Evolutionary conservation across 2,888 invertebrate genomes (phyloP), one percentile per base, ranked within the genome.

Genomic region (Tolmerus cingulatus): DNA sequence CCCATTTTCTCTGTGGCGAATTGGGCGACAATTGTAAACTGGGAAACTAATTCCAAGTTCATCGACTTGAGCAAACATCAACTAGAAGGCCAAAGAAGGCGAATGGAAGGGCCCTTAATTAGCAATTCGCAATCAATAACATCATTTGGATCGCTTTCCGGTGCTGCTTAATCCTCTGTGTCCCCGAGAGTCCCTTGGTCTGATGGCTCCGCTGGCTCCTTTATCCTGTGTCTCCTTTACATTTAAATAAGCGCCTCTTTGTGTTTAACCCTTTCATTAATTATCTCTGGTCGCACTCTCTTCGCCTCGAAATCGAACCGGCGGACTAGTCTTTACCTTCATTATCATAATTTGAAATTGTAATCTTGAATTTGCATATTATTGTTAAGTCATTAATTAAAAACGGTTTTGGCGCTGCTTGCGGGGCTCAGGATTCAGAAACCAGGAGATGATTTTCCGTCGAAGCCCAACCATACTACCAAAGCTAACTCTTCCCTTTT

Each of bases 61-160:
- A 88, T 87, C 86, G 88, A 88, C 87, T 87, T 87, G 87, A 87
- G 87, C 81, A 88, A 87, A 87, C 87, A 87, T 76, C 85, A 86
- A 77, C 46, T 77, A 82, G 74, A 46, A 16, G 78, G 19, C 84
- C 57, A 87, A 16, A 87, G 78, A 87, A 84, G 84, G 87, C 77
- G 87, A 84, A n/a, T 84, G 57, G 74, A 74, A 87, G 86, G 85
- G 87, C 84, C 87, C 87, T 87, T 88, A 88, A 88, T 88, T 88
- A 88, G 88, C 88, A 88, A 88, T 88, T 88, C 88, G 85, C 88
- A 88, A 88, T 88, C 88, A 88, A 88, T 88, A 88, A 88, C 88
- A 88, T 87, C 87, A 88, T 88, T 88, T 87, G 88, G 88, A 88
- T 88, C 88, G 87, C 85, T 87, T 87, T 88, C 88, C 88, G 86